Base-by-base conservation (phyloP, 2,797 vertebrate species). In the Sebastes taczanowskii region DNA sequence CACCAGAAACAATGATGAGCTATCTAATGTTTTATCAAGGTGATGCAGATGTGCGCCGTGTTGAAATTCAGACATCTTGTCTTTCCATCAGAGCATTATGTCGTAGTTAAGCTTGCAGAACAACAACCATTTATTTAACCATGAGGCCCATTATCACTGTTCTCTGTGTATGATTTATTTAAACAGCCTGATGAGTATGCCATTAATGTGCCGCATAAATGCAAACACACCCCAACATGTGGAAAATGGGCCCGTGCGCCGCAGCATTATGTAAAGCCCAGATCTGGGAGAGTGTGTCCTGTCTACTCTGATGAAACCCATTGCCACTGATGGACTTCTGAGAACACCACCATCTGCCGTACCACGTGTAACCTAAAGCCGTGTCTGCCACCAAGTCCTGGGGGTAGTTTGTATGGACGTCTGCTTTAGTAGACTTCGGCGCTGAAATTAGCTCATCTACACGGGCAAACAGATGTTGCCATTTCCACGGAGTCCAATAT, bases 381-480 rank as follows among this genome's bases (percentile, higher is more conserved):
- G 72, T 85, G 88, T 87, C 91, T 93, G 93, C 88, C 85, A 84
- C 85, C 71, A 52, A 71, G 89, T 94, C 94, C 94, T 89, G 80
- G 35, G 91, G 92, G 90, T 80, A 82, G 88, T 93, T 94, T 94
- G 91, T 90, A 91, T 87, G 91, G 91, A 89, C 89, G 94, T 93
- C 92, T 94, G 92, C 89, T 93, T 91, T 91, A 87, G 88, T 93
- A 84, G 88, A 89, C 88, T 85, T 93, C 74, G 84, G 91, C 52
- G 86, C 86, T 35, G 88, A 93, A 95, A 94, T 94, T 78, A 94
- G 91, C 92, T 90, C 89, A 74, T 93, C 90, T 93, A 94, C 94
- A 92, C 55, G 86, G 80, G 85, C 88, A 78, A 96, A 89, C 95
- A 96, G 95, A 96, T 96, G 95, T 95, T 94, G 70, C 73, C 74